A percentile compares a stretch with the other conserved stretches of the same genome.
Conservation (phyloP, 2,888 invertebrate species). For the Erannis defoliaria region DNA sequence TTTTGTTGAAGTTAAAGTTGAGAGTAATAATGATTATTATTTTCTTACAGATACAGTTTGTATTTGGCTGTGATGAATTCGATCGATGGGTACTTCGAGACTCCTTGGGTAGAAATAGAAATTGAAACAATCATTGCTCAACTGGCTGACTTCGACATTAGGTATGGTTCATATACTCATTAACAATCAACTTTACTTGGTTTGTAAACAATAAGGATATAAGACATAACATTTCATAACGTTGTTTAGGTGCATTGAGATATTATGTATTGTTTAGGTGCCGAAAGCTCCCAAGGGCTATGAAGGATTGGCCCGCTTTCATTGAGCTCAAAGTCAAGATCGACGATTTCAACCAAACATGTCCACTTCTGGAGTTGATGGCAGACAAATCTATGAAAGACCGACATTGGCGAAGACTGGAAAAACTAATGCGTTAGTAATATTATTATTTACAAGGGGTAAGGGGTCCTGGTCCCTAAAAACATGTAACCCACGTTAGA, state of each 20-base stretch:
- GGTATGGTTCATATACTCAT: no score
- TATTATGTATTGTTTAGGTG: slow-evolving; percentile 87
- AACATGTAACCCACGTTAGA: no score
- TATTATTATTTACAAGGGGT: no score
- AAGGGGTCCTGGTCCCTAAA: no score
- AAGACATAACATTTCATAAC: no score
- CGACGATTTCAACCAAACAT: slow-evolving; percentile 96
- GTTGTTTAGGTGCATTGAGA: no score
- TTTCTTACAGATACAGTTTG: slow-evolving; percentile 74
- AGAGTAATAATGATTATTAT: slow-evolving; percentile 24
- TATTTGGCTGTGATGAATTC: slow-evolving; percentile 95
- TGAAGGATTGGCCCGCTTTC: slow-evolving; percentile 96
- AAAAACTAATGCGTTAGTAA: slow-evolving; percentile 75
- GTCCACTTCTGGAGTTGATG: slow-evolving; percentile 95
- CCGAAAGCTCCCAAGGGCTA: slow-evolving; percentile 92
- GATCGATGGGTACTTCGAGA: slow-evolving; percentile 94
- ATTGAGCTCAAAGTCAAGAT: slow-evolving; percentile 95
- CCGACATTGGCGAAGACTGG: slow-evolving; percentile 90
- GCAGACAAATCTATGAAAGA: slow-evolving; percentile 95
- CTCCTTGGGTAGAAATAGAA: slow-evolving; percentile 94
- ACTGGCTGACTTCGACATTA: slow-evolving; percentile 93
- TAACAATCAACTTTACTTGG: no score
- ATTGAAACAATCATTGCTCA: slow-evolving; percentile 93
- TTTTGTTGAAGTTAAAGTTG: background rate
- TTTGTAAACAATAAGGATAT: background rate